Evolutionary conservation across 2,888 invertebrate genomes (phyloP).

Genomic region (Leptinotarsa juncta): DNA sequence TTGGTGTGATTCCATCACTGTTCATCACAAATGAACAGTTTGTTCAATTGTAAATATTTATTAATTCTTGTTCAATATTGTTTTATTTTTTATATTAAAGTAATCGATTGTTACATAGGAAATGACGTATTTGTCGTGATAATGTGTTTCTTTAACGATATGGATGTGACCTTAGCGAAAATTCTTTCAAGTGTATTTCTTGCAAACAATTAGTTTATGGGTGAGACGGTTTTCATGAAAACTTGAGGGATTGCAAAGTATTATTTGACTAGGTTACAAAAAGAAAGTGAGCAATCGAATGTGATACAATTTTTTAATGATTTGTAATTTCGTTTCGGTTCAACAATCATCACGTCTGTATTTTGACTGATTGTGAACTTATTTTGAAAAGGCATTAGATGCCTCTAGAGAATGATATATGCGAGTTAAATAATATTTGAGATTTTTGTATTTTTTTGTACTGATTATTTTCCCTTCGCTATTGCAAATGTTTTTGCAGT

Average conservation of each 20-base stretch:
- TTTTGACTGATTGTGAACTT: background rate
- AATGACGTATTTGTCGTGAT: background rate
- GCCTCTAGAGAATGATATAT: background rate
- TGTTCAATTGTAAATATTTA: conserved; percentile 25
- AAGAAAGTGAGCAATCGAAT: background rate
- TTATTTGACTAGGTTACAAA: background rate
- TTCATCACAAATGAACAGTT: conserved; percentile 27
- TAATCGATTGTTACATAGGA: conserved; percentile 10
- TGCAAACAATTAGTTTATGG: background rate
- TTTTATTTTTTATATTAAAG: conserved; percentile 5
- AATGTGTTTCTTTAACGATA: background rate
- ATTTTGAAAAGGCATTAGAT: background rate
- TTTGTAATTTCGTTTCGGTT: background rate
- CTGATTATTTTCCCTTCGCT: background rate
- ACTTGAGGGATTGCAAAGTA: background rate
- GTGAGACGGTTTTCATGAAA: background rate
- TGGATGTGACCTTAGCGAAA: background rate
- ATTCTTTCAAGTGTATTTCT: conserved; percentile 1
- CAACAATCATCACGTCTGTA: background rate
- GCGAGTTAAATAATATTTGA: background rate
- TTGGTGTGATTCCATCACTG: conserved; percentile 57
- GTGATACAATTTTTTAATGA: conserved; percentile 4
- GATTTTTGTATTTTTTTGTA: background rate
- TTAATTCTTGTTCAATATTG: conserved; percentile 15
- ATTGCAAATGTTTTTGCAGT: background rate